Evolutionary conservation across 1,140 invertebrate genomes (phyloP).

Genomic region (Apolygus lucorum): DNA sequence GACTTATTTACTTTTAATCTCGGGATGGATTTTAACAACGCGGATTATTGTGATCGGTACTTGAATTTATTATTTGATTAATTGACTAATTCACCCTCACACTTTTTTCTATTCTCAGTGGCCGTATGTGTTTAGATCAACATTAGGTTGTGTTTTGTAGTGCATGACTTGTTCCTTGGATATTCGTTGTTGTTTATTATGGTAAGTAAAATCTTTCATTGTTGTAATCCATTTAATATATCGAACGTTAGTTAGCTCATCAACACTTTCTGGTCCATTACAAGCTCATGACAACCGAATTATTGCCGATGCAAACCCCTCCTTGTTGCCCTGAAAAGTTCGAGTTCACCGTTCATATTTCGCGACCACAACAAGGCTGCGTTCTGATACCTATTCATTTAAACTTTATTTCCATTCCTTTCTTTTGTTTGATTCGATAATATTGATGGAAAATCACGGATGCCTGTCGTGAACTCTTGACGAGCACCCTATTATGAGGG

Average conservation of each 20-base stretch:
- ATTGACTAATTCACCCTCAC: neutral
- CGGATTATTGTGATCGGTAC: neutral
- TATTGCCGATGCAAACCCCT: neutral
- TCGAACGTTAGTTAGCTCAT: neutral
- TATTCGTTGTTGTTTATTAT: neutral
- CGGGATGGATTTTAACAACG: neutral
- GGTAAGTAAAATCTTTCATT: neutral
- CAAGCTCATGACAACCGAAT: neutral
- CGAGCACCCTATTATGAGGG: too few relatives aligned
- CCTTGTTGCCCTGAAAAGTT: too few relatives aligned
- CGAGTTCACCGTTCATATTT: too few relatives aligned
- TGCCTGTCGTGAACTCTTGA: too few relatives aligned
- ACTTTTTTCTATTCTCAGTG: neutral
- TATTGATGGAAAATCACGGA: too few relatives aligned
- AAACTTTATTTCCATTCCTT: too few relatives aligned
- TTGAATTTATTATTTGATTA: neutral
- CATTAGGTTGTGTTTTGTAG: neutral
- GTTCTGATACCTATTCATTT: too few relatives aligned
- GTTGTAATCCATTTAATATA: neutral
- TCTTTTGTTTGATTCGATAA: too few relatives aligned
- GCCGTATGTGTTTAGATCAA: neutral
- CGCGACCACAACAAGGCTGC: too few relatives aligned
- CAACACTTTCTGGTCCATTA: neutral
- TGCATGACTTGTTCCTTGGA: neutral
- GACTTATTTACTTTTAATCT: neutral